phyloP scores from a whole-genome alignment of 2,888 invertebrate genomes.

The Plebejus melissa region DNA sequence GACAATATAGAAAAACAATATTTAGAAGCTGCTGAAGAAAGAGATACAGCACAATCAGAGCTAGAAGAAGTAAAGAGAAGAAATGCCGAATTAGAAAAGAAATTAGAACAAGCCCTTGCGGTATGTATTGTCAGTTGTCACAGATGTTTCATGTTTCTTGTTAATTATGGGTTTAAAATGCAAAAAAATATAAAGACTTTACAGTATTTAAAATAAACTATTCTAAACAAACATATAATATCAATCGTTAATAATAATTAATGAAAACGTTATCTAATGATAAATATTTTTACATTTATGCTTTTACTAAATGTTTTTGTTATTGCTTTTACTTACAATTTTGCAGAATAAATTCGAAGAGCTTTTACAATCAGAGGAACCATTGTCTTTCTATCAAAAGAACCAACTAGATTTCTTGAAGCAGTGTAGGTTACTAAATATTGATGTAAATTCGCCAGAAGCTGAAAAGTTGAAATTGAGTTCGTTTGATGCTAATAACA shows the following conservation, averaged over 20 bases:
- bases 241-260: not conserved
- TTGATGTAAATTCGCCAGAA: constrained; percentile 63
- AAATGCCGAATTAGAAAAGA: constrained; percentile 87
- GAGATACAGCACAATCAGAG: constrained; percentile 86
- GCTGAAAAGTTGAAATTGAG: constrained; percentile 55
- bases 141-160: constrained; percentile 25
- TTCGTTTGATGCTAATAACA: constrained; percentile 51
- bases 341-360: constrained; percentile 64
- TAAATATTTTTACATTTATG: constrained; percentile 12
- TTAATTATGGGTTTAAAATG: not conserved
- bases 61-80: constrained; percentile 89
- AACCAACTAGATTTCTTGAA: constrained; percentile 69
- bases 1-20: constrained; percentile 90
- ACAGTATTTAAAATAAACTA: not conserved
- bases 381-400: constrained; percentile 70
- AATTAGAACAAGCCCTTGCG: constrained; percentile 83
- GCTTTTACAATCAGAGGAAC: constrained; percentile 57
- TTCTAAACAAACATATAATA: not conserved
- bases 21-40: constrained; percentile 85
- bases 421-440: constrained; percentile 68
- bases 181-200: not conserved
- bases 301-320: constrained; percentile 6
- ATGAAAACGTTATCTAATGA: not conserved
- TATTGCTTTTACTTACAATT: constrained; percentile 44
- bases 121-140: constrained; percentile 51